These are phyloP conservation scores for Aethina tumida DNA, from an alignment of 1,140 invertebrate species.

Conservation along the genomic window DNA sequence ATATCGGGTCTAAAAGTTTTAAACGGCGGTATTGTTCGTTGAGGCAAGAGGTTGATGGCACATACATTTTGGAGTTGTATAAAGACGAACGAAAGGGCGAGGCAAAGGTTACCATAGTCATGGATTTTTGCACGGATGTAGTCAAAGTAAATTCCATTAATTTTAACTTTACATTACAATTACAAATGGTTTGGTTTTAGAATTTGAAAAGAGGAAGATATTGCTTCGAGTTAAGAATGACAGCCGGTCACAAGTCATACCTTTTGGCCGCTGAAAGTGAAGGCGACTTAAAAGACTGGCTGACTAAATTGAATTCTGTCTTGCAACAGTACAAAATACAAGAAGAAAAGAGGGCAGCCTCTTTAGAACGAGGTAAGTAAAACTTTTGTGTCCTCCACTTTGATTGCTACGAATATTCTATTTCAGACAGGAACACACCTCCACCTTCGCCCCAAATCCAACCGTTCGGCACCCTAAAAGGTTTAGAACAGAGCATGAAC, in stretches of 20 bases:
- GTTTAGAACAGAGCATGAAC: constrained; percentile 82
- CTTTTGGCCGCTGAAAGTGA: constrained; percentile 81
- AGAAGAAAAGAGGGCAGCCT: constrained; percentile 56
- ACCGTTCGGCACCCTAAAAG: constrained; percentile 66
- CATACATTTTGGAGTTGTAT: constrained; percentile 82
- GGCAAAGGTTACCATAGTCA: constrained; percentile 81
- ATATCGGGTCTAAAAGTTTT: constrained; percentile 81
- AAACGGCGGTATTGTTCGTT: constrained; percentile 84
- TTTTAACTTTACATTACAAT: no score
- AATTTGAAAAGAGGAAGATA: constrained; percentile 76
- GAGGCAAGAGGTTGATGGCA: constrained; percentile 79
- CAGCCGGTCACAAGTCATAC: constrained; percentile 69
- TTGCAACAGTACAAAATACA: constrained; percentile 64
- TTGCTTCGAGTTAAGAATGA: constrained; percentile 82
- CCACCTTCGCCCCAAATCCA: constrained; percentile 43
- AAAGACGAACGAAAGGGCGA: constrained; percentile 89
- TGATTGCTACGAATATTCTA: constrained; percentile 5
- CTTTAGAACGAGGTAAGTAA: constrained; percentile 46
- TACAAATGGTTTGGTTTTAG: constrained; percentile 40
- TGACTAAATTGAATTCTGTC: constrained; percentile 61
- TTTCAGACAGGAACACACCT: constrained; percentile 40
- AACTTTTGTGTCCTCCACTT: not conserved
- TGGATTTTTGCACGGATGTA: constrained; percentile 86
- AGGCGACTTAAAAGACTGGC: constrained; percentile 76
- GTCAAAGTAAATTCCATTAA: constrained; percentile 51